Evolutionary conservation across 64 coral and sea anemone species (phyloP), one percentile per base, ranked within the genome.

Genomic region (Dendronephthya gigantea): DNA sequence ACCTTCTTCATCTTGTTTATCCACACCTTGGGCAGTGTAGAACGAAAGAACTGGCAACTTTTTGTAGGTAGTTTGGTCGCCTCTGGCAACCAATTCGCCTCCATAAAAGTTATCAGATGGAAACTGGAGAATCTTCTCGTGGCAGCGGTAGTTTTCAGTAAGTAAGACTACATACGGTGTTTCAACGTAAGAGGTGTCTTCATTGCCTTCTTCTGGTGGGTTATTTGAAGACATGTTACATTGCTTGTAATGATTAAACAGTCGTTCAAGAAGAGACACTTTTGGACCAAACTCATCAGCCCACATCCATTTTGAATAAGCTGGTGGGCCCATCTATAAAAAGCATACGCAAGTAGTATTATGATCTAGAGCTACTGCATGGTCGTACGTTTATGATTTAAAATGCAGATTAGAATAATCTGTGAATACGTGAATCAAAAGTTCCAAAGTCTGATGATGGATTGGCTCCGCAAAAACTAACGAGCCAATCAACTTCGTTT

Each of bases 51-150:
- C 88, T 34, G 88, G 84, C 7, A 93, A 25, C 0, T 23, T 1
- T 39, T 88, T 83, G 40, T 93, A 85, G 37, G 83, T 47, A 13
- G 79, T 88, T 59, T 93, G 91, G 35, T 84, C 28, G 58, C 88
- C 90, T 2, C 75, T 68, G 0, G 92, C 66, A 62, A 83, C 65
- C 55, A 93, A 88, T 68, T 81, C 55, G 7, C 76, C 65, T 35
- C 72, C 72, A 79, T 79, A 79, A 17, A 79, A 79, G 36, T 7
- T 35, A 79, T 79, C 72, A 10, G 72, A 79, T 35, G 72, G 72
- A 29, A 79, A 79, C 5, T 34, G 11, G 15, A 79, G 36, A 17
- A 79, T 79, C 2, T 79, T 33, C 3, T 8, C 17, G 28, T 79
- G 72, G 28, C 72, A 33, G 6, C 72, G 72, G 32, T 79, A 79